Conservation (phyloP, 1,140 invertebrate species). For the Eufriesea mexicana region DNA sequence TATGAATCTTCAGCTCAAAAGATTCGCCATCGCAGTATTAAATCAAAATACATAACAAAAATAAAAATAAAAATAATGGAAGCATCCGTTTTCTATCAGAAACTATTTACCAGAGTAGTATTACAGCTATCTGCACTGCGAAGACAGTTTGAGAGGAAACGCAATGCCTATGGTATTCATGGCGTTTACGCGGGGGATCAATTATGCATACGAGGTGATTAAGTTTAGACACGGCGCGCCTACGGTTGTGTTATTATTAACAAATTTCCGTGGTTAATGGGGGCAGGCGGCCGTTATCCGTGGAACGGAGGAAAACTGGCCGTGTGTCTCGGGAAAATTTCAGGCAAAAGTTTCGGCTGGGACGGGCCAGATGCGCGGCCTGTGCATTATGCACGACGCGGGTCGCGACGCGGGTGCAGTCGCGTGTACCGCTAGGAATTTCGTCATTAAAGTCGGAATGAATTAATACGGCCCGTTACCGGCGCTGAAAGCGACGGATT, state of each 20-base stretch:
- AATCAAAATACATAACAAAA: too few species aligned
- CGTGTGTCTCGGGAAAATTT: slow-evolving; percentile 3
- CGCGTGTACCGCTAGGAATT: slow-evolving; percentile 15
- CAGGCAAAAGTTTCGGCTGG: slow-evolving; percentile 12
- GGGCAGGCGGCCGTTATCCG: neutral
- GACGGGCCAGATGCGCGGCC: slow-evolving; percentile 8
- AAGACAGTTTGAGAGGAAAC: too few species aligned
- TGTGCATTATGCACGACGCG: slow-evolving; percentile 24
- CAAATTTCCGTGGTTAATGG: slow-evolving; percentile 26
- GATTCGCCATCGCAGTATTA: too few species aligned
- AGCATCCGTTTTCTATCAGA: too few species aligned
- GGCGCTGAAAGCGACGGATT: neutral
- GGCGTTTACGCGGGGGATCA: neutral
- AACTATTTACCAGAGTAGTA: too few species aligned
- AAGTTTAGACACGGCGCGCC: slow-evolving; percentile 4
- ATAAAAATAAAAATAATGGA: too few species aligned
- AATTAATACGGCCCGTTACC: slow-evolving; percentile 29
- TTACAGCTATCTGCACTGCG: too few species aligned
- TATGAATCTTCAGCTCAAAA: too few species aligned
- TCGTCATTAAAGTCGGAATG: slow-evolving; percentile 32
- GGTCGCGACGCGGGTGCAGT: neutral
- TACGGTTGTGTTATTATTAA: slow-evolving; percentile 27
- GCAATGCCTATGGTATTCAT: neutral
- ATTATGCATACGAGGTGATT: slow-evolving; percentile 21
- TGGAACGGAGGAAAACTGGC: neutral